Evolutionary conservation across 1,140 invertebrate genomes (phyloP).

Genomic region (Tetramorium parvispinum): DNA sequence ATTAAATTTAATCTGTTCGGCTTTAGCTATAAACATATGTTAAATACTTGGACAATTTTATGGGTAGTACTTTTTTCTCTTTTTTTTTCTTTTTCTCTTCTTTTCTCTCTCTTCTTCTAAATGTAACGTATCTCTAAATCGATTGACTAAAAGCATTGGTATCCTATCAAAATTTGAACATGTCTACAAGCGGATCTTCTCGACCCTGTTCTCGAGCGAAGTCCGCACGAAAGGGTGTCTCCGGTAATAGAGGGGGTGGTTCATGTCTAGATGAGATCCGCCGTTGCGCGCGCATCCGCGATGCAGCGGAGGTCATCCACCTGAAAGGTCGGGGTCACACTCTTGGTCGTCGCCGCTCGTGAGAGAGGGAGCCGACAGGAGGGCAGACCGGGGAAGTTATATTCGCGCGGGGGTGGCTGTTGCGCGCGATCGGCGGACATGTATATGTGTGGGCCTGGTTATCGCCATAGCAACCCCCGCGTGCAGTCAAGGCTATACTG

Average conservation of each 20-base stretch:
- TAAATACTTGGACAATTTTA: neutral
- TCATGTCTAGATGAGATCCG: slow-evolving; percentile 70
- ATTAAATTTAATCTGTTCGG: neutral
- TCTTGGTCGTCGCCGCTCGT: slow-evolving; percentile 74
- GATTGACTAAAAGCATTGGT: neutral
- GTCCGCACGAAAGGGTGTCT: neutral
- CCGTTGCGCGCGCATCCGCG: slow-evolving; percentile 78
- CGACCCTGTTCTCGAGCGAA: slow-evolving; percentile 53
- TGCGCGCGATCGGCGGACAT: slow-evolving; percentile 63
- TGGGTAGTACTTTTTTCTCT: neutral
- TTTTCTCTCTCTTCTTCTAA: neutral
- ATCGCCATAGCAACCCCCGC: slow-evolving; percentile 85
- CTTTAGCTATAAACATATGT: neutral
- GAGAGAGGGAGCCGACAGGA: slow-evolving; percentile 53
- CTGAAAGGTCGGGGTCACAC: slow-evolving; percentile 86
- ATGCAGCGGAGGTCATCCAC: slow-evolving; percentile 86
- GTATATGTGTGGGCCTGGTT: slow-evolving; percentile 61
- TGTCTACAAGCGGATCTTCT: slow-evolving; percentile 21
- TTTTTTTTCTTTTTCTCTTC: neutral
- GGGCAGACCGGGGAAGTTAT: slow-evolving; percentile 53
- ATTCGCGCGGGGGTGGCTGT: slow-evolving; percentile 70
- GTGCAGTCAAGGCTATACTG: slow-evolving; percentile 85
- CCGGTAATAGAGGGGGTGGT: slow-evolving; percentile 21
- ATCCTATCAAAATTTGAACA: slow-evolving; percentile 21
- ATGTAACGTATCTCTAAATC: neutral